Evolutionary conservation across 2,888 invertebrate species (phyloP).

Genomic region (Spisula solida): DNA sequence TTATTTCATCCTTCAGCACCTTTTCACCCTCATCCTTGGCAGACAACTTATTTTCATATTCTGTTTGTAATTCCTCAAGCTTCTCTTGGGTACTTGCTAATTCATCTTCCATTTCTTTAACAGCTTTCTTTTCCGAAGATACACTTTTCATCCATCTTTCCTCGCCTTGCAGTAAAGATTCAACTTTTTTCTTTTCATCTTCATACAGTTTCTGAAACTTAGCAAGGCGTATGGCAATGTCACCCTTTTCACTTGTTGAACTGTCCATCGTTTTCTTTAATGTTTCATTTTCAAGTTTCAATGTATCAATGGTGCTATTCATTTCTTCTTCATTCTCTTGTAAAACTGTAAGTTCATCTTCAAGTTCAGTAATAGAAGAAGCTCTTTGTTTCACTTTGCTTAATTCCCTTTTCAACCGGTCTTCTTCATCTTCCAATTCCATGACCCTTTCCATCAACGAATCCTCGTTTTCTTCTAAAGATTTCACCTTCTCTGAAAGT

Average conservation of each 20-base stretch:
- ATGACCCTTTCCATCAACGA: constrained; percentile 83
- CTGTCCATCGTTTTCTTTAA: constrained; percentile 61
- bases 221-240: constrained; percentile 65
- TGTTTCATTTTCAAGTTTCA: constrained; percentile 65
- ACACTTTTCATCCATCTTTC: constrained; percentile 74
- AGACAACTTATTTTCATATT: constrained; percentile 75
- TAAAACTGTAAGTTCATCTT: constrained; percentile 68
- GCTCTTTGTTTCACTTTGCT: constrained; percentile 67
- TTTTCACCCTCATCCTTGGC: constrained; percentile 67
- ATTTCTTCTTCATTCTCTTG: constrained; percentile 70
- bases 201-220: constrained; percentile 70
- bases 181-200: constrained; percentile 75
- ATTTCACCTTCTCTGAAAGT: constrained; percentile 80
- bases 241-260: constrained; percentile 65
- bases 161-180: constrained; percentile 71
- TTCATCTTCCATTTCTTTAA: constrained; percentile 76
- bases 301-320: constrained; percentile 61
- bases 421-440: constrained; percentile 81
- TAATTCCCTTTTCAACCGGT: constrained; percentile 72
- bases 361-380: constrained; percentile 64
- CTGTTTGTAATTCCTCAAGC: constrained; percentile 78
- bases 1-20: constrained; percentile 62
- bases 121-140: constrained; percentile 68
- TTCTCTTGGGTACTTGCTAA: constrained; percentile 76
- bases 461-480: constrained; percentile 82